These are phyloP conservation scores for Oedothorax gibbosus DNA, from an alignment of 1,140 invertebrate species.

Conservation along the genomic window DNA sequence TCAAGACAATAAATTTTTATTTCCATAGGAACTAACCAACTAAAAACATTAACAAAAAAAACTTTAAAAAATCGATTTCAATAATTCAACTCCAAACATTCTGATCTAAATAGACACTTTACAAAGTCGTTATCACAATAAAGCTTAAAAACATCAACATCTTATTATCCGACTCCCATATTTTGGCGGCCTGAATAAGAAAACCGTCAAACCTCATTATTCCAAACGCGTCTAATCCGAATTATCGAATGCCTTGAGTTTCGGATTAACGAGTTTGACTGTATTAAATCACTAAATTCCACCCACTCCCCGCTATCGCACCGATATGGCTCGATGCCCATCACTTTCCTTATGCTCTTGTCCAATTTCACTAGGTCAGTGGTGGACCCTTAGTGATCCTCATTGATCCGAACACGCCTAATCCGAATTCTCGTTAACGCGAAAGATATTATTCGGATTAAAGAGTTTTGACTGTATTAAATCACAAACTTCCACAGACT, in stretches of 20 bases:
- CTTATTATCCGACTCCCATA: neutral
- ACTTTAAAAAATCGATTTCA: no score
- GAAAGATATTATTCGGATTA: neutral
- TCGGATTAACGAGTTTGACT: no score
- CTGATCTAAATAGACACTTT: no score
- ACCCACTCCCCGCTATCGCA: constrained; percentile 36
- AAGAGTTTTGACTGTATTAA: neutral
- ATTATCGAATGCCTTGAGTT: no score
- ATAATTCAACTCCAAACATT: no score
- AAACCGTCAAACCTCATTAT: no score
- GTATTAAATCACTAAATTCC: no score
- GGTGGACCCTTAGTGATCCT: neutral
- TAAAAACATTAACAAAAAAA: no score
- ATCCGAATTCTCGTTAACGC: neutral
- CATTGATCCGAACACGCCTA: no score
- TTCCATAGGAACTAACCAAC: no score
- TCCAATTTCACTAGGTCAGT: constrained; percentile 59
- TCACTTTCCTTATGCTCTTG: constrained; percentile 57
- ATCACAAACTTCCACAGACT: neutral
- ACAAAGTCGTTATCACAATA: constrained; percentile 15
- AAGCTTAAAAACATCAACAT: neutral
- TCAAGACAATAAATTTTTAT: no score
- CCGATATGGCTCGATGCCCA: constrained; percentile 61
- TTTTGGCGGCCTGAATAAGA: neutral
- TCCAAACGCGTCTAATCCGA: no score